phyloP scores from a whole-genome alignment of 2,888 invertebrate species.

The Luperina nickerlii region DNA sequence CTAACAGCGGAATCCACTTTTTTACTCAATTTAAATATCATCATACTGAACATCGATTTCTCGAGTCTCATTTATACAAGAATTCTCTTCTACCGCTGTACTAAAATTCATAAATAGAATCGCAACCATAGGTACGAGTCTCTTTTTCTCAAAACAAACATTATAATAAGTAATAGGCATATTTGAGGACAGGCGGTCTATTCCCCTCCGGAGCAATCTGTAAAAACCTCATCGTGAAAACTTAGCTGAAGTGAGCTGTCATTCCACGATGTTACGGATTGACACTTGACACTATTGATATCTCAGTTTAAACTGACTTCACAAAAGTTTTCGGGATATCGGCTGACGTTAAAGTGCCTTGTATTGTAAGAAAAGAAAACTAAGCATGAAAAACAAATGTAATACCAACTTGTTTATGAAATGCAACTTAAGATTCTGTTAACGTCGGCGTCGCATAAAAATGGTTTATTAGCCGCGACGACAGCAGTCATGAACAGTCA shows the following conservation, averaged over 20 bases:
- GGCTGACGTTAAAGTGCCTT: too few relatives aligned
- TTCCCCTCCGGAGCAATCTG: too few relatives aligned
- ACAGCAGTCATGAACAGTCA: conserved; percentile 69
- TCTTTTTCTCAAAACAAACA: not conserved
- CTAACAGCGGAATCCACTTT: conserved; percentile 13
- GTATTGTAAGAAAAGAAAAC: not conserved
- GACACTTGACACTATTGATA: too few relatives aligned
- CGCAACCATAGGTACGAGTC: not conserved
- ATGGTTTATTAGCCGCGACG: conserved; percentile 69
- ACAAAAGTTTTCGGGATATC: too few relatives aligned
- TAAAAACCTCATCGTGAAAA: too few relatives aligned
- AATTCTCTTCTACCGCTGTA: not conserved
- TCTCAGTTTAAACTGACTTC: too few relatives aligned
- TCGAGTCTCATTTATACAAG: not conserved
- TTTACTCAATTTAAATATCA: not conserved
- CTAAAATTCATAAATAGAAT: not conserved
- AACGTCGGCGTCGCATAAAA: not conserved
- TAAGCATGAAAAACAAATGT: not conserved
- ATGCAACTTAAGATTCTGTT: not conserved
- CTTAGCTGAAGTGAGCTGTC: too few relatives aligned
- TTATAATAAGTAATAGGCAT: not conserved
- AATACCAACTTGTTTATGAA: not conserved
- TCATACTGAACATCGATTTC: not conserved
- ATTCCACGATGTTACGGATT: too few relatives aligned
- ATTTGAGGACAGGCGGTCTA: not conserved